phyloP scores from a whole-genome alignment of 2,888 invertebrate genomes.

The Blastobasis adustella region DNA sequence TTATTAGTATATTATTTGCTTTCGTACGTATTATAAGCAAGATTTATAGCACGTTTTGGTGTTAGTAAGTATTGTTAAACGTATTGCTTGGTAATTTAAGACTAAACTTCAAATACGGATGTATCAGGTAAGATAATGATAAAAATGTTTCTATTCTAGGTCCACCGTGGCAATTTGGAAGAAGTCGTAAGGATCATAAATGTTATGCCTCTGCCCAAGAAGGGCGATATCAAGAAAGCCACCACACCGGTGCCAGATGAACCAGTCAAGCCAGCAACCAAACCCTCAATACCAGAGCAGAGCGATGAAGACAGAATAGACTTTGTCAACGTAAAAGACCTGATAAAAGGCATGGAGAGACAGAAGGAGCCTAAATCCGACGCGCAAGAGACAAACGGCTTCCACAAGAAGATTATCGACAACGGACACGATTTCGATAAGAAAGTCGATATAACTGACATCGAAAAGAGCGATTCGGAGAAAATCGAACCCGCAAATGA shows the following conservation, averaged over 20 bases:
- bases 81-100: too few relatives aligned
- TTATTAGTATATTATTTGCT: not conserved
- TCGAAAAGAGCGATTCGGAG: conserved; percentile 3
- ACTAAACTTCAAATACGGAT: too few relatives aligned
- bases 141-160: conserved; percentile 44
- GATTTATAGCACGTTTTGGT: conserved; percentile 14
- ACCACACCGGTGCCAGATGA: conserved; percentile 38
- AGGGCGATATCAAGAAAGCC: conserved; percentile 42
- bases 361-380: conserved; percentile 39
- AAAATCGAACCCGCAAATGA: conserved; percentile 7
- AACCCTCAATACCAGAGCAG: conserved; percentile 33
- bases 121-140: too few relatives aligned
- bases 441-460: conserved; percentile 15
- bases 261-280: conserved; percentile 27
- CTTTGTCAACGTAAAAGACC: conserved; percentile 74
- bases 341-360: conserved; percentile 78
- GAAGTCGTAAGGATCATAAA: conserved; percentile 60
- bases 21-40: conserved; percentile 1
- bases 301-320: conserved; percentile 69
- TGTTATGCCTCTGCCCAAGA: conserved; percentile 60
- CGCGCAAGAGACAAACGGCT: conserved; percentile 54
- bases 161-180: conserved; percentile 74
- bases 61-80: conserved; percentile 18
- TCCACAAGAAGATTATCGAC: conserved; percentile 48
- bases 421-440: conserved; percentile 44